phyloP scores from a whole-genome alignment of 2,113 vertebrate genomes.

The Pachyramphus minor region DNA sequence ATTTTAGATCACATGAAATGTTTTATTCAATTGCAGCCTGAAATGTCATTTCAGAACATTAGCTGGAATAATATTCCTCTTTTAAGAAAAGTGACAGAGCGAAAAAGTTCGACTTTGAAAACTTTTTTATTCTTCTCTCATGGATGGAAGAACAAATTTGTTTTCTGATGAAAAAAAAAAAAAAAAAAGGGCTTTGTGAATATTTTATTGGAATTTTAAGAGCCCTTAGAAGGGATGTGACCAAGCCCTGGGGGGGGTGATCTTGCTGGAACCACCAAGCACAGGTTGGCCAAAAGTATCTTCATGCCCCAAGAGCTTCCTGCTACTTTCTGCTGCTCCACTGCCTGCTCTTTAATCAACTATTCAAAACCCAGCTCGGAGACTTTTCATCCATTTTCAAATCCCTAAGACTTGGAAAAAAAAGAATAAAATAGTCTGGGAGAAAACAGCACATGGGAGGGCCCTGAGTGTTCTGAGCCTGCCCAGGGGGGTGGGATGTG shows the following conservation, averaged over 20 bases:
- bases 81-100: background rate
- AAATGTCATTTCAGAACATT: conserved; percentile 19
- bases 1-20: conserved; percentile 53
- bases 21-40: conserved; percentile 25
- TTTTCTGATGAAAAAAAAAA: background rate
- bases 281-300: background rate
- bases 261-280: background rate
- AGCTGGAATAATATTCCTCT: conserved; percentile 19
- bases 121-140: background rate
- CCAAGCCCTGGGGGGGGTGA: rapidly evolving
- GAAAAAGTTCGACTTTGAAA: background rate
- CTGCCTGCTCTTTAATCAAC: conserved; percentile 54
- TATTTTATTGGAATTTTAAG: background rate
- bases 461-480: background rate
- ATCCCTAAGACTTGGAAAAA: background rate
- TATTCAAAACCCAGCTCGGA: conserved; percentile 8
- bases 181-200: background rate
- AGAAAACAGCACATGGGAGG: background rate
- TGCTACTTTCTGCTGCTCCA: background rate
- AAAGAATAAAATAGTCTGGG: background rate
- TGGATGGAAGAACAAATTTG: background rate
- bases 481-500: background rate
- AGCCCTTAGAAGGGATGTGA: background rate
- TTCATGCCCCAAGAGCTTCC: background rate
- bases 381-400: background rate